Evolutionary conservation across 2,888 invertebrate genomes (phyloP).

Genomic region (Drosophila borborema): DNA sequence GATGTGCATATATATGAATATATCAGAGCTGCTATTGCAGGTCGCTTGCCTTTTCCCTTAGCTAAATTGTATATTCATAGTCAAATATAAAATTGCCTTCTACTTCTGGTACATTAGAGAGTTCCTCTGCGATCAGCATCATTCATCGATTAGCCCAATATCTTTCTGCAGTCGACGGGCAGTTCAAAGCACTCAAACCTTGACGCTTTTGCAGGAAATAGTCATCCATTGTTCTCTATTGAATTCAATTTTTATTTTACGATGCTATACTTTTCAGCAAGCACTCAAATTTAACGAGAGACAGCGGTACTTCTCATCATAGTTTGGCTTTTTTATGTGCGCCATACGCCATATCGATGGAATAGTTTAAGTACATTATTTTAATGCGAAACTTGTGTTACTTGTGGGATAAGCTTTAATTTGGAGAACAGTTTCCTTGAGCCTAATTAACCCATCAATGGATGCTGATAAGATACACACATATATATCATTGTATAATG

Average conservation of each 20-base stretch:
- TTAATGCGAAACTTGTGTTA: conserved; percentile 30
- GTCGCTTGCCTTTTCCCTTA: not conserved
- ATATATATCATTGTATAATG: conserved; percentile 7
- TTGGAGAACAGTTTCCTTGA: conserved; percentile 20
- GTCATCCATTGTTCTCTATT: conserved; percentile 34
- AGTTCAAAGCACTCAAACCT: conserved; percentile 62
- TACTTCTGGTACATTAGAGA: not conserved
- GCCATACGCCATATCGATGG: conserved; percentile 6
- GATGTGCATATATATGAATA: not conserved
- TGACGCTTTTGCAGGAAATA: conserved; percentile 39
- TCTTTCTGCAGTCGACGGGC: conserved; percentile 41
- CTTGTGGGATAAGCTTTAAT: conserved; percentile 1
- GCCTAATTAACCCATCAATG: conserved; percentile 33
- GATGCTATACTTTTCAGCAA: conserved; percentile 59
- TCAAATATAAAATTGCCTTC: not conserved
- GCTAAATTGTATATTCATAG: not conserved
- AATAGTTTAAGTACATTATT: conserved; percentile 12
- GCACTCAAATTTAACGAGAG: conserved; percentile 49
- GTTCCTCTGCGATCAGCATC: conserved; percentile 7
- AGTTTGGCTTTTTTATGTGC: conserved; percentile 30
- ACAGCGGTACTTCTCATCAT: conserved; percentile 30
- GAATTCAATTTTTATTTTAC: conserved; percentile 57
- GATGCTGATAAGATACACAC: conserved; percentile 10
- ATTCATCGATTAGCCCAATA: conserved; percentile 30
- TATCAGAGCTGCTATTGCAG: not conserved